phyloP scores from a whole-genome alignment of 2,888 invertebrate species.

The Metallyticus violacea region DNA sequence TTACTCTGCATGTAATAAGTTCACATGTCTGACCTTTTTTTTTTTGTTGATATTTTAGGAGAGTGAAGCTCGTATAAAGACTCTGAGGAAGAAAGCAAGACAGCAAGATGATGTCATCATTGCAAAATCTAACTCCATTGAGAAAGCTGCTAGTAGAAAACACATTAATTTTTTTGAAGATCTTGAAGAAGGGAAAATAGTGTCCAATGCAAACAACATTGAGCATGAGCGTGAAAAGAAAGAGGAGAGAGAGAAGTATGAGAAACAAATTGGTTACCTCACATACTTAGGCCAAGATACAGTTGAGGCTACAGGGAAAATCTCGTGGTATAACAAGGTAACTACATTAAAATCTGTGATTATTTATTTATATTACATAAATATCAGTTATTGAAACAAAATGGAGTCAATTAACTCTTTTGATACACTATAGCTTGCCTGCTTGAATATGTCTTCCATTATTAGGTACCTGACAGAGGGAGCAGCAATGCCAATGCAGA shows the following conservation, averaged over 20 bases:
- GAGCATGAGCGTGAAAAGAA: constrained; percentile 89
- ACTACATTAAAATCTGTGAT: constrained; percentile 56
- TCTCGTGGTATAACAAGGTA: constrained; percentile 83
- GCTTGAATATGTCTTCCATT: not conserved
- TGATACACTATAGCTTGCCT: not conserved
- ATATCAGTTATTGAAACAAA: too few species aligned
- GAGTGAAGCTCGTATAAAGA: constrained; percentile 75
- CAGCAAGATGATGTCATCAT: constrained; percentile 41
- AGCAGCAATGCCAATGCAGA: not conserved
- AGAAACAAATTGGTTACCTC: constrained; percentile 94
- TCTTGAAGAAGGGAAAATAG: constrained; percentile 68
- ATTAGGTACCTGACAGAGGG: not conserved
- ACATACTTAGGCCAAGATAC: constrained; percentile 94
- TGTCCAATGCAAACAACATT: constrained; percentile 65
- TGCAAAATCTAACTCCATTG: constrained; percentile 32
- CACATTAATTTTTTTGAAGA: constrained; percentile 88
- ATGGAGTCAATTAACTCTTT: too few species aligned
- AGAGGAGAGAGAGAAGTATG: constrained; percentile 92
- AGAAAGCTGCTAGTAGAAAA: constrained; percentile 38
- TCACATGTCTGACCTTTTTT: too few species aligned
- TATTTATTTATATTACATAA: too few species aligned
- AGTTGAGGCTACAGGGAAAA: constrained; percentile 77
- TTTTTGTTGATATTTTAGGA: constrained; percentile 56
- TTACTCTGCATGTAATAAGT: too few species aligned
- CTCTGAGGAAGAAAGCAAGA: constrained; percentile 65